Conservation (phyloP, 2,113 vertebrate genomes). For the Athene cunicularia region DNA sequence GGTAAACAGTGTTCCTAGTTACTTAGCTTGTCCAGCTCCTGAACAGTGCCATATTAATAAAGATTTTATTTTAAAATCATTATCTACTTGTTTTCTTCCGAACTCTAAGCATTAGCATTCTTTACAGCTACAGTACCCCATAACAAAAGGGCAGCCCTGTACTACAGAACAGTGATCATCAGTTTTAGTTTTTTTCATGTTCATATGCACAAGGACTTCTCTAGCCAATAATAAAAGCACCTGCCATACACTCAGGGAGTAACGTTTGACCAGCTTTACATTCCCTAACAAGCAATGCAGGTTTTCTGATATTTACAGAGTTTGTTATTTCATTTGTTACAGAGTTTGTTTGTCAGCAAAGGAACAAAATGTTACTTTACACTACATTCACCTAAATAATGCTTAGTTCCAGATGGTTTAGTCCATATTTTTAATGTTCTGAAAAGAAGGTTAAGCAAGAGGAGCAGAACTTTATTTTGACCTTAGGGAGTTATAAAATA, state of each 20-base stretch:
- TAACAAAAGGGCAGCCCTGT: neutral
- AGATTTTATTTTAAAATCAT: neutral
- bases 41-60: neutral
- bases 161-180: neutral
- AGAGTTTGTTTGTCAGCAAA: neutral
- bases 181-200: neutral
- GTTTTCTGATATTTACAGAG: neutral
- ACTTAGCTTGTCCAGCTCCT: neutral
- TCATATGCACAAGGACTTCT: neutral
- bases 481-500: conserved; percentile 51
- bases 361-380: neutral
- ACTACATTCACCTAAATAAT: neutral
- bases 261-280: neutral
- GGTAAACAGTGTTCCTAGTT: neutral
- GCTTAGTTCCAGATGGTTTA: conserved; percentile 21
- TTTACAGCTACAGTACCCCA: neutral
- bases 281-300: neutral
- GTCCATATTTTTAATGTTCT: neutral
- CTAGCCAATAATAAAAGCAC: neutral
- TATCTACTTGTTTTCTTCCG: neutral
- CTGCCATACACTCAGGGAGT: neutral
- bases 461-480: conserved; percentile 45
- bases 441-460: conserved; percentile 18
- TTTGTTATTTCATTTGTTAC: neutral
- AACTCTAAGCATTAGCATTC: neutral